Conservation (phyloP, 2,797 vertebrate genomes). For the Tapera naevia region DNA sequence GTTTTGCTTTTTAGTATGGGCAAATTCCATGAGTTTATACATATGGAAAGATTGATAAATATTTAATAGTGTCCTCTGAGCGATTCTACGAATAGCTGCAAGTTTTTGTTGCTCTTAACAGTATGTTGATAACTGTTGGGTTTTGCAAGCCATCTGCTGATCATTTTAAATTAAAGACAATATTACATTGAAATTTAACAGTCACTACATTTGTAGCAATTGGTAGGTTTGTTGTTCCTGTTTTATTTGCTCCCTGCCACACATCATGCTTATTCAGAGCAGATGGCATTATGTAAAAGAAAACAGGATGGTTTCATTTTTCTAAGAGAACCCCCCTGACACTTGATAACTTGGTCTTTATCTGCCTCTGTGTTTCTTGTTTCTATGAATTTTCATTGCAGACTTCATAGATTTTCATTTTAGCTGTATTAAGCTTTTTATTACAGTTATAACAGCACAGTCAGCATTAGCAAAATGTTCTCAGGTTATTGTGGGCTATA, state of each 20-base stretch:
- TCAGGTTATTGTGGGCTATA: neutral
- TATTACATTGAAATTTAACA: neutral
- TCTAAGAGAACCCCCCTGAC: neutral
- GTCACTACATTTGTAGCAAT: neutral
- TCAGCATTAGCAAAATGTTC: neutral
- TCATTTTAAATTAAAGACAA: neutral
- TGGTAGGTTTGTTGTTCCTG: neutral
- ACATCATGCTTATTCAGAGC: neutral
- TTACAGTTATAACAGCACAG: neutral
- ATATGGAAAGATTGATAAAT: neutral
- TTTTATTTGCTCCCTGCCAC: neutral
- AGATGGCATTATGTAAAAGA: neutral
- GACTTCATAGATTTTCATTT: neutral
- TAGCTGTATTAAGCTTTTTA: neutral
- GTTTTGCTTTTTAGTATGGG: neutral
- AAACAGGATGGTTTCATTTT: slow-evolving; percentile 3
- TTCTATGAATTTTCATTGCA: neutral
- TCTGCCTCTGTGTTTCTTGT: neutral
- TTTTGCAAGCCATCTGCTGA: neutral
- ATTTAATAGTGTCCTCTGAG: neutral
- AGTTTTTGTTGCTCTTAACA: neutral
- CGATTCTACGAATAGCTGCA: neutral
- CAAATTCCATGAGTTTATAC: slow-evolving; percentile 5
- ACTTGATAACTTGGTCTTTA: neutral
- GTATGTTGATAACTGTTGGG: neutral